A percentile compares a stretch with the other conserved stretches of the same genome.
Evolutionary conservation across 2,797 vertebrate genomes (phyloP).

Genomic region (Mycteria americana): DNA sequence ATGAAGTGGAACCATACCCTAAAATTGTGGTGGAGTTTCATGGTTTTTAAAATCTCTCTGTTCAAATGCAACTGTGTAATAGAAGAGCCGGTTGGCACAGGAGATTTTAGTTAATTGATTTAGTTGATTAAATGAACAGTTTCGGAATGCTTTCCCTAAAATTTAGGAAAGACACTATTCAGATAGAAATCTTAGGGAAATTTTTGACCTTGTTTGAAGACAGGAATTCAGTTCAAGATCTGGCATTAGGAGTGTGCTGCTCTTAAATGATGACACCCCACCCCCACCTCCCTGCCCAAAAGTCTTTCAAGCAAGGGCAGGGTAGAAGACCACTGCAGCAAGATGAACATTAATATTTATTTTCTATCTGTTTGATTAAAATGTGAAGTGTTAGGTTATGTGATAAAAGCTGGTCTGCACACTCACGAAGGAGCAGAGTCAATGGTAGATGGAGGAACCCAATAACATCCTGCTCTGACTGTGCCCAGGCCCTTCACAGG

Average conservation of each 20-base stretch:
- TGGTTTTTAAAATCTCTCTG: not conserved
- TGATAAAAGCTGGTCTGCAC: not conserved
- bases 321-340: not conserved
- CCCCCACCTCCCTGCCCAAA: fast-evolving
- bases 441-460: not conserved
- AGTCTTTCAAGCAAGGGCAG: not conserved
- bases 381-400: not conserved
- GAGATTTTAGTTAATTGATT: not conserved
- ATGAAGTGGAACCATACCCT: not conserved
- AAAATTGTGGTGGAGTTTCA: not conserved
- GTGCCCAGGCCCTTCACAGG: not conserved
- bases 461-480: no score
- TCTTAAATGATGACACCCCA: not conserved
- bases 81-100: not conserved
- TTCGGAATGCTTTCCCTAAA: not conserved
- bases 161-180: not conserved
- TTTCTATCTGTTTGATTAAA: not conserved
- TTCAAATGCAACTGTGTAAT: not conserved
- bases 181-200: not conserved
- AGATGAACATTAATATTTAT: not conserved
- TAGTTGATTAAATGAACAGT: not conserved
- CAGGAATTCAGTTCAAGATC: not conserved
- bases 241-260: not conserved
- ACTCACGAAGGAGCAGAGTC: not conserved
- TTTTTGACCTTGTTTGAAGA: not conserved